These are phyloP conservation scores for Ectobius pallidus DNA, from an alignment of 2,888 invertebrate species.

Conservation along the genomic window DNA sequence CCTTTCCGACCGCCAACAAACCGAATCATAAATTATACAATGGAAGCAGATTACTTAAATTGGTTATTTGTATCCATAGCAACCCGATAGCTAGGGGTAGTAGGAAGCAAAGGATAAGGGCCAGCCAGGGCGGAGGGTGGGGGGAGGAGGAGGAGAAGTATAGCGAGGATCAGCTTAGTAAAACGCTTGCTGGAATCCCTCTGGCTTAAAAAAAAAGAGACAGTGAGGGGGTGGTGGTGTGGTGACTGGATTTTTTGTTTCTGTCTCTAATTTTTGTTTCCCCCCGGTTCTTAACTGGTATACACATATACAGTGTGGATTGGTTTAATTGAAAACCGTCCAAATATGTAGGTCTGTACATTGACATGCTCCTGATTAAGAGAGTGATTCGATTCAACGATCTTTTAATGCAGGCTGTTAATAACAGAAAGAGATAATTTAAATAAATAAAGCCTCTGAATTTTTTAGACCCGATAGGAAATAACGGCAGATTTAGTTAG, in stretches of 20 bases:
- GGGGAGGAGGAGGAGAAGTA: not conserved
- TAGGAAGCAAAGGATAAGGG: constrained; percentile 39
- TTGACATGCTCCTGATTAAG: constrained; percentile 17
- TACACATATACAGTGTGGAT: constrained; percentile 26
- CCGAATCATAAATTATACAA: constrained; percentile 44
- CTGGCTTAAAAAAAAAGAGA: constrained; percentile 18
- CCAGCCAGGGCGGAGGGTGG: constrained; percentile 19
- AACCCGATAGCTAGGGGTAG: constrained; percentile 39
- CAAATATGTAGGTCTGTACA: constrained; percentile 19
- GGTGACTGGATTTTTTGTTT: not conserved
- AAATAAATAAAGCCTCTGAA: not conserved
- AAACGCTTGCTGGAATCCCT: constrained; percentile 30
- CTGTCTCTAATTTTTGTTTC: constrained; percentile 28
- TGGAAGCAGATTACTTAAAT: constrained; percentile 44
- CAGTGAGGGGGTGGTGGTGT: not conserved
- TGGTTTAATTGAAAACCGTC: constrained; percentile 31
- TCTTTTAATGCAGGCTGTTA: constrained; percentile 24
- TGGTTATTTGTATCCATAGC: constrained; percentile 43
- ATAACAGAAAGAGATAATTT: constrained; percentile 12
- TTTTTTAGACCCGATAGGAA: constrained; percentile 17
- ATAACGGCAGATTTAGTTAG: not conserved
- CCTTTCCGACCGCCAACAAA: constrained; percentile 32
- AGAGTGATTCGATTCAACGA: constrained; percentile 15
- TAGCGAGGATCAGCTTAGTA: constrained; percentile 30
- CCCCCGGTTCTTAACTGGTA: constrained; percentile 24